phyloP scores from a whole-genome alignment of 1,140 invertebrate species.

The Trachelipus rathkii region DNA sequence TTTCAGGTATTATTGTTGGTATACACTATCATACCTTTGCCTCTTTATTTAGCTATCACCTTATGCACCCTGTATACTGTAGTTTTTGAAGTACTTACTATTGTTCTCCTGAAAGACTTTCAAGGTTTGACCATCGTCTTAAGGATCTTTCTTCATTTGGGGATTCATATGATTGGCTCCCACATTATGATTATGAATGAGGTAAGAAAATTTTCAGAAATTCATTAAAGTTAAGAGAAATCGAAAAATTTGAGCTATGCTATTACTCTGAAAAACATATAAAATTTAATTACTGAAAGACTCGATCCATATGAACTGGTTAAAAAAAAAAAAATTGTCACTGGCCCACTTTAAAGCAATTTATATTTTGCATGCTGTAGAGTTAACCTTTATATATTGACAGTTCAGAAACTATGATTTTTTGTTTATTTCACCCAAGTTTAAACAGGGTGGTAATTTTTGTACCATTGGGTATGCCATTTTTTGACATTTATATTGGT shows the following conservation, averaged over 20 bases:
- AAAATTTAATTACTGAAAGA: neutral
- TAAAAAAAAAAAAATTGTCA: neutral
- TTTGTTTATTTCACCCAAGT: no score
- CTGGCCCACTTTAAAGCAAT: no score
- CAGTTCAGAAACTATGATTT: no score
- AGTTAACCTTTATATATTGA: no score
- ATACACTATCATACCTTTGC: constrained; percentile 88
- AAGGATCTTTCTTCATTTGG: constrained; percentile 76
- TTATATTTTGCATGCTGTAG: no score
- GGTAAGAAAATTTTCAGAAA: constrained; percentile 41
- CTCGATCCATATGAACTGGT: neutral
- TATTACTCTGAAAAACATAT: neutral
- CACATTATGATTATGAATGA: constrained; percentile 90
- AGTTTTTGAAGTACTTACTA: constrained; percentile 63
- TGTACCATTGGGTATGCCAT: no score
- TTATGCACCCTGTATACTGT: constrained; percentile 75
- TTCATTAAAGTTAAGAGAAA: neutral
- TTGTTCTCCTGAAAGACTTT: constrained; percentile 34
- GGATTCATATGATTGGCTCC: constrained; percentile 85
- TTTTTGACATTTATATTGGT: no score
- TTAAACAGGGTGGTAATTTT: no score
- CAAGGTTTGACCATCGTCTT: constrained; percentile 56
- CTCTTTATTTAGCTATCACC: constrained; percentile 73
- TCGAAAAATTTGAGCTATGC: neutral
- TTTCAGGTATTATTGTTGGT: constrained; percentile 80